Percentiles rank a stretch among this genome's conserved stretches.
These are phyloP conservation scores for Galeruca laticollis DNA, from an alignment of 2,888 invertebrate species.

Conservation along the genomic window DNA sequence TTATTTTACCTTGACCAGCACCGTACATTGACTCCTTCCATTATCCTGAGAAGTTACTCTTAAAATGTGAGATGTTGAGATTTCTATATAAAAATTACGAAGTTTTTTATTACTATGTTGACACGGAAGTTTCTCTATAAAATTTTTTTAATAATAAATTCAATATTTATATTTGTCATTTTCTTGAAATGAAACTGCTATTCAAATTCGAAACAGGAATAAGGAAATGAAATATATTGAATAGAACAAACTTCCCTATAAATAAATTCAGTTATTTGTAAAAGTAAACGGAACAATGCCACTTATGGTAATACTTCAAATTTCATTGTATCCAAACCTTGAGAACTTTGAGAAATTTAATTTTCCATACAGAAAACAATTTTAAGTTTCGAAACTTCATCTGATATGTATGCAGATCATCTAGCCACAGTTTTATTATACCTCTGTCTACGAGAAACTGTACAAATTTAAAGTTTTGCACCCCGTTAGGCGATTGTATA, in stretches of 20 bases:
- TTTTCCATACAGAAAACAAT: conserved; percentile 32
- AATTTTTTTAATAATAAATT: too few species aligned
- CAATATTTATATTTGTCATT: too few species aligned
- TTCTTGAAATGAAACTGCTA: too few species aligned
- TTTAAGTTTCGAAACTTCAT: conserved; percentile 28
- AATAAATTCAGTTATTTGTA: background rate
- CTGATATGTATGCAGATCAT: conserved; percentile 41
- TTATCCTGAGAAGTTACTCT: too few species aligned
- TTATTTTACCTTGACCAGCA: too few species aligned
- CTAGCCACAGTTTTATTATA: conserved; percentile 27
- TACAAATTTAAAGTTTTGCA: conserved; percentile 37
- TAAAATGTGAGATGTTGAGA: too few species aligned
- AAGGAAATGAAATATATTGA: too few species aligned
- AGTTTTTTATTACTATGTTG: too few species aligned
- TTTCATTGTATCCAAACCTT: conserved; percentile 10
- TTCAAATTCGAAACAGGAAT: too few species aligned
- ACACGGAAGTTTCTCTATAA: too few species aligned
- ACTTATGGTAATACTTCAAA: background rate
- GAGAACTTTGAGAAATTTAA: conserved; percentile 29
- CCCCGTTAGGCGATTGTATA: conserved; percentile 34
- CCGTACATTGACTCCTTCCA: too few species aligned
- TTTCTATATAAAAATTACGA: too few species aligned
- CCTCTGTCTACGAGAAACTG: conserved; percentile 30
- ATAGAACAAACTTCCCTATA: background rate
- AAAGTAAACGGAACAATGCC: background rate